phyloP scores from a whole-genome alignment of 2,888 invertebrate species.

The Cataglyphis livida region DNA sequence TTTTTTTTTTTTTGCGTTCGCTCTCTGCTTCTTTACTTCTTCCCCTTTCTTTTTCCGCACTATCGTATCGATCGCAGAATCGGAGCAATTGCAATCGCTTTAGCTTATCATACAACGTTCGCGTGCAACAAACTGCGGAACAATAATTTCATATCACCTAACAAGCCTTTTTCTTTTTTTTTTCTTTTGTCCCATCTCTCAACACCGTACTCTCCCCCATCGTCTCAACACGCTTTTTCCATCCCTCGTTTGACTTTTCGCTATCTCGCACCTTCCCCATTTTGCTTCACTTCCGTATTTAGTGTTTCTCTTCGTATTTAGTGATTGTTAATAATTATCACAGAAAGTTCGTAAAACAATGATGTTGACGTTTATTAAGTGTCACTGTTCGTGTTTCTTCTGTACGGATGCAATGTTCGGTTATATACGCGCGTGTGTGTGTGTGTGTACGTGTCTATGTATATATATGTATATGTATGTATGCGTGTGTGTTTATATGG shows the following conservation, averaged over 20 bases:
- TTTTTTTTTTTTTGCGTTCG: slow-evolving; percentile 33
- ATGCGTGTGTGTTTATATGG: neutral
- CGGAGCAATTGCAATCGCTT: slow-evolving; percentile 69
- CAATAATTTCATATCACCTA: slow-evolving; percentile 76
- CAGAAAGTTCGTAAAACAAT: slow-evolving; percentile 85
- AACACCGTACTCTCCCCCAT: neutral
- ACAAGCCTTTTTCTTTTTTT: slow-evolving; percentile 60
- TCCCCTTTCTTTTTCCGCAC: slow-evolving; percentile 24
- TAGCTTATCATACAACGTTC: slow-evolving; percentile 72
- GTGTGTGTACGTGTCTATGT: neutral
- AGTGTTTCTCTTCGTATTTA: slow-evolving; percentile 77
- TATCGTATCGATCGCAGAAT: slow-evolving; percentile 31
- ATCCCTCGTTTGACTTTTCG: slow-evolving; percentile 48
- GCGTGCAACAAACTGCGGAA: slow-evolving; percentile 79
- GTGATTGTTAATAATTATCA: slow-evolving; percentile 86
- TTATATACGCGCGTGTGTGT: neutral
- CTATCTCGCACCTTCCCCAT: slow-evolving; percentile 25
- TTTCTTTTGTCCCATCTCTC: neutral
- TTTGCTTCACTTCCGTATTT: slow-evolving; percentile 41
- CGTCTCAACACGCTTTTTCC: slow-evolving; percentile 50
- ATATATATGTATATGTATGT: slow-evolving; percentile 24
- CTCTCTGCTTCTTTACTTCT: slow-evolving; percentile 38
- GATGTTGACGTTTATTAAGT: slow-evolving; percentile 77
- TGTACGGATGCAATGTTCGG: neutral
- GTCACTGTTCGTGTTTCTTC: slow-evolving; percentile 39